Evolutionary conservation across 2,888 invertebrate genomes (phyloP).

Genomic region (Subacronicta megacephala): DNA sequence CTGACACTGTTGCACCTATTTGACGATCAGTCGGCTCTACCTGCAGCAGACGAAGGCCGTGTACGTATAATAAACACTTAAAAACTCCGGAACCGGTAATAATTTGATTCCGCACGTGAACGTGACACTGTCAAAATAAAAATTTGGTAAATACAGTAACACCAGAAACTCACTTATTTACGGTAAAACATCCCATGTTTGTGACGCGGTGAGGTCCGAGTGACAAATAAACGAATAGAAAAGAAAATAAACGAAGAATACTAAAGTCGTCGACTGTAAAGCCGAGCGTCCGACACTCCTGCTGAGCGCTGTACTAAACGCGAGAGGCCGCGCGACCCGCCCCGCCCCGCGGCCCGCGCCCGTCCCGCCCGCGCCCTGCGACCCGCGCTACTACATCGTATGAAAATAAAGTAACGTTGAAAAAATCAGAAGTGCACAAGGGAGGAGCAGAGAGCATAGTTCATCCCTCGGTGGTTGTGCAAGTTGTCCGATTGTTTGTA

Average conservation of each 20-base stretch:
- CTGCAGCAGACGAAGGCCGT: slow-evolving; percentile 84
- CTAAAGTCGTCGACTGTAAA: slow-evolving; percentile 86
- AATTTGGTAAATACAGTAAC: slow-evolving; percentile 72
- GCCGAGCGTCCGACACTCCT: slow-evolving; percentile 89
- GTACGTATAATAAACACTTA: slow-evolving; percentile 84
- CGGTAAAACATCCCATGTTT: slow-evolving; percentile 76
- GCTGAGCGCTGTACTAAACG: slow-evolving; percentile 89
- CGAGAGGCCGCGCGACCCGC: slow-evolving; percentile 84
- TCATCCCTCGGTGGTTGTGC: slow-evolving; percentile 57
- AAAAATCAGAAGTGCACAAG: slow-evolving; percentile 75
- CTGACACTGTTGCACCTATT: slow-evolving; percentile 75
- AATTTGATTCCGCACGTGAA: slow-evolving; percentile 86
- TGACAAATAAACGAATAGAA: slow-evolving; percentile 89
- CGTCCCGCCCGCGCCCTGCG: slow-evolving; percentile 77
- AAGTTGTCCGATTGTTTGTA: slow-evolving; percentile 60
- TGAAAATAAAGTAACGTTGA: slow-evolving; percentile 77
- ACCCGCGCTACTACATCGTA: slow-evolving; percentile 78
- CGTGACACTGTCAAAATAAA: slow-evolving; percentile 87
- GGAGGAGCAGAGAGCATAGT: slow-evolving; percentile 60
- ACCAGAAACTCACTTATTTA: slow-evolving; percentile 75
- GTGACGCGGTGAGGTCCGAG: slow-evolving; percentile 74
- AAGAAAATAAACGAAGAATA: slow-evolving; percentile 90
- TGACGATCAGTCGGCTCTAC: slow-evolving; percentile 82
- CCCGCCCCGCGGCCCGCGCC: slow-evolving; percentile 75
- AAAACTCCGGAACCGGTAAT: slow-evolving; percentile 88